phyloP scores from a whole-genome alignment of 2,888 invertebrate genomes.

The Apamea crenata region DNA sequence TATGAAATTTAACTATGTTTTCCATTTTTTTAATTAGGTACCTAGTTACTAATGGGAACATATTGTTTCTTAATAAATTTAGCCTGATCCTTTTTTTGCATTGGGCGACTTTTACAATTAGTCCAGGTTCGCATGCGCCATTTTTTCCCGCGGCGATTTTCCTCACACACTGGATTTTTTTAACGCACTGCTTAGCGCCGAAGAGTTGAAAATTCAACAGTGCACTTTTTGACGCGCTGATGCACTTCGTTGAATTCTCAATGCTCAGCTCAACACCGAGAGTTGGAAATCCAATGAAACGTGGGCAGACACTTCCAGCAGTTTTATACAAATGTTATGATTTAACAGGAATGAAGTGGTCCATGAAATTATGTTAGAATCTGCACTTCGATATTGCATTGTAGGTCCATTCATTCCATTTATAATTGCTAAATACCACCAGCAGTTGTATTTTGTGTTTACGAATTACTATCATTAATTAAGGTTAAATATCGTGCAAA shows the following conservation, averaged over 20 bases:
- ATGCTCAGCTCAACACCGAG: background rate
- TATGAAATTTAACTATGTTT: too few relatives aligned
- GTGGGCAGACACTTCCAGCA: slow-evolving; percentile 68
- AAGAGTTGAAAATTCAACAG: too few relatives aligned
- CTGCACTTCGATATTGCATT: slow-evolving; percentile 76
- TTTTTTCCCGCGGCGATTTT: too few relatives aligned
- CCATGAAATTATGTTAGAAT: slow-evolving; percentile 82
- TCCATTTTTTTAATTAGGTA: background rate
- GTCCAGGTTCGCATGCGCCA: too few relatives aligned
- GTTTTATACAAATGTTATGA: slow-evolving; percentile 61
- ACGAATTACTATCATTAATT: background rate
- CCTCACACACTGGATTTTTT: too few relatives aligned
- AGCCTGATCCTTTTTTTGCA: background rate
- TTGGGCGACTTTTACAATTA: background rate
- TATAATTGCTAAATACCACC: slow-evolving; percentile 62
- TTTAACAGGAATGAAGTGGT: slow-evolving; percentile 75
- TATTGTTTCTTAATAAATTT: background rate
- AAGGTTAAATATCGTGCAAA: background rate
- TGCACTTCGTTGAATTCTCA: background rate
- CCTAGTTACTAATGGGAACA: background rate
- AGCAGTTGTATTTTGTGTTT: slow-evolving; percentile 2
- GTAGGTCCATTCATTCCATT: slow-evolving; percentile 70
- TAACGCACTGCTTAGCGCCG: too few relatives aligned
- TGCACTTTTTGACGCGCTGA: background rate
- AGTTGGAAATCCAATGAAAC: background rate